A percentile compares a stretch with the other conserved stretches of the same genome.
phyloP scores from a whole-genome alignment of 2,888 invertebrate genomes.

The Pristionchus fissidentatus region DNA sequence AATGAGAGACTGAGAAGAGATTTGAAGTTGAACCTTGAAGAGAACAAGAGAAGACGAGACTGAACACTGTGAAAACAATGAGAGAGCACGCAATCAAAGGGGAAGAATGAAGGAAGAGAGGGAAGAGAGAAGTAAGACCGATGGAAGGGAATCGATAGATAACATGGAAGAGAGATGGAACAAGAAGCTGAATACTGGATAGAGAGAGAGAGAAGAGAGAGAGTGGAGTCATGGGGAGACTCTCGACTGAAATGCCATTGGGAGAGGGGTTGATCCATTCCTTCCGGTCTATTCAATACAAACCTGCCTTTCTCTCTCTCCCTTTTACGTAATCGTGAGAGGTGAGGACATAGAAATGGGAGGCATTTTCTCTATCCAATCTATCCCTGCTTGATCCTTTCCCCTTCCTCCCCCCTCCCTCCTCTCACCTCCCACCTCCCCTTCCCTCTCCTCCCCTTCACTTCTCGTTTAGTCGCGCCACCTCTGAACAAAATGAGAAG shows the following conservation, averaged over 20 bases:
- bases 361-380: constrained; percentile 32
- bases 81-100: constrained; percentile 9
- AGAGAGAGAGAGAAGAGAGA: background rate
- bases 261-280: background rate
- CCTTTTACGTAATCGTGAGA: constrained; percentile 22
- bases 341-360: constrained; percentile 1
- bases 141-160: background rate
- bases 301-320: constrained; percentile 8
- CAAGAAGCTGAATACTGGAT: constrained; percentile 28
- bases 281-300: constrained; percentile 4
- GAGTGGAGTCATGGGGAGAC: constrained; percentile 17
- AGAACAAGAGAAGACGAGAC: background rate
- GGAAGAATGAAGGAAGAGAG: background rate
- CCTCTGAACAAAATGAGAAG: constrained; percentile 18
- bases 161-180: background rate
- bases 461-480: constrained; percentile 13
- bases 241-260: constrained; percentile 16
- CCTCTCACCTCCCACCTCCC: background rate
- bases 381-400: background rate
- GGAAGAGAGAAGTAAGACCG: background rate
- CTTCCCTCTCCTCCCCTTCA: background rate
- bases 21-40: background rate
- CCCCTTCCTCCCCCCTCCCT: background rate
- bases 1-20: background rate
- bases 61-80: background rate